phyloP scores from a whole-genome alignment of 2,888 invertebrate genomes.

The Clostera curtula region DNA sequence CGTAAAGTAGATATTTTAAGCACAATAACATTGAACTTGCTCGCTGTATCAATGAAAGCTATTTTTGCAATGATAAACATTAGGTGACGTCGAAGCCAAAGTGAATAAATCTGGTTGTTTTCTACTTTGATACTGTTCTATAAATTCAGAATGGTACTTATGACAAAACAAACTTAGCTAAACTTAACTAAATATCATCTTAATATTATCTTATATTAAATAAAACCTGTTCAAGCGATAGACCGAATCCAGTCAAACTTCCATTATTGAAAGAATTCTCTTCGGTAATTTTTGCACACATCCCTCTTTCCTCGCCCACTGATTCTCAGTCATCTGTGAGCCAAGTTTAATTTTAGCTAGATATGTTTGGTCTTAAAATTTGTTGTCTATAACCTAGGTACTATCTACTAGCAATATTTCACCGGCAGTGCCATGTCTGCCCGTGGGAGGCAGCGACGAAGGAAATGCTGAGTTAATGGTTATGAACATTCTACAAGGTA shows the following conservation, averaged over 20 bases:
- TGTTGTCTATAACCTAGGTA: not conserved
- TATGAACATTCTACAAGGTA: no score
- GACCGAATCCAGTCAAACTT: not conserved
- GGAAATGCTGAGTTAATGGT: no score
- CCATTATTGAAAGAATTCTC: not conserved
- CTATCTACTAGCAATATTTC: no score
- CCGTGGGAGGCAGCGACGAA: no score
- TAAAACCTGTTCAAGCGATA: no score
- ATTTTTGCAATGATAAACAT: slow-evolving; percentile 26
- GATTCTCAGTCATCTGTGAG: slow-evolving; percentile 3
- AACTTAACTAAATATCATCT: no score
- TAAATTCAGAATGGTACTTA: no score
- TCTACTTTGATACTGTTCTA: no score
- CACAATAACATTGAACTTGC: slow-evolving; percentile 46
- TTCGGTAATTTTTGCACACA: slow-evolving; percentile 7
- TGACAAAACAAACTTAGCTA: no score
- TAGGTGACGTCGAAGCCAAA: slow-evolving; percentile 6
- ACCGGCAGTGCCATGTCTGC: no score
- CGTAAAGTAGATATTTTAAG: slow-evolving; percentile 44
- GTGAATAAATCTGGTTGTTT: no score
- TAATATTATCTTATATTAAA: no score
- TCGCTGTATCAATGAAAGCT: slow-evolving; percentile 30
- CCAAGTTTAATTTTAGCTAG: slow-evolving; percentile 9
- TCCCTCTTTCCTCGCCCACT: slow-evolving; percentile 6
- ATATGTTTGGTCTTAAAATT: not conserved